These are phyloP conservation scores for Latheticus oryzae DNA, from an alignment of 2,888 invertebrate genomes.

Conservation along the genomic window DNA sequence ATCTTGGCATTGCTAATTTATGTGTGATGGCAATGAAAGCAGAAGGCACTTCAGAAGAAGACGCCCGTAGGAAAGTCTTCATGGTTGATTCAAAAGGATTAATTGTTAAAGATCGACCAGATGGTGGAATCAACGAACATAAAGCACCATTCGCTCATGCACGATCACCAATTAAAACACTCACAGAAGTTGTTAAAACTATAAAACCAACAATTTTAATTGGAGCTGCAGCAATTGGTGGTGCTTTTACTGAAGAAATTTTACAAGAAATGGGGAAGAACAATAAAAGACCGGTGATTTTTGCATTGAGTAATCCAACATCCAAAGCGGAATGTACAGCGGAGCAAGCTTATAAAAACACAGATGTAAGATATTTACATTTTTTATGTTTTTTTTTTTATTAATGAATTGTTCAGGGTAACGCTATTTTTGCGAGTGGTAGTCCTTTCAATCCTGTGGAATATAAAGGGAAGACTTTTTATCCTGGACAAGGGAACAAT, in stretches of 20 bases:
- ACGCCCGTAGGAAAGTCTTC: constrained; percentile 88
- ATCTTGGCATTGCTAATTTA: constrained; percentile 87
- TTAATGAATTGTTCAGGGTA: no score
- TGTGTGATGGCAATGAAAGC: constrained; percentile 92
- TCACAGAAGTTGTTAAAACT: constrained; percentile 82
- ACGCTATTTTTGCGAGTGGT: constrained; percentile 94
- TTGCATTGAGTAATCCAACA: constrained; percentile 98
- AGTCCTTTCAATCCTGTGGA: constrained; percentile 93
- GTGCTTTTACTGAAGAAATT: constrained; percentile 92
- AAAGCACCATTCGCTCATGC: constrained; percentile 86
- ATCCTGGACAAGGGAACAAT: constrained; percentile 98
- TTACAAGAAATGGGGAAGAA: constrained; percentile 85
- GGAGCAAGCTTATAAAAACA: constrained; percentile 91
- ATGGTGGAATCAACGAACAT: constrained; percentile 83
- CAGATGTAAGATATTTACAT: constrained; percentile 72
- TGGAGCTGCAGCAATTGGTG: constrained; percentile 93
- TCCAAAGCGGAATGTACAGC: constrained; percentile 99
- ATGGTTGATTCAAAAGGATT: constrained; percentile 97
- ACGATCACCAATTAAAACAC: constrained; percentile 78
- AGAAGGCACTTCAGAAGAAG: constrained; percentile 79
- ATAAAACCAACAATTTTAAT: constrained; percentile 92
- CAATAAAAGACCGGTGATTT: constrained; percentile 91
- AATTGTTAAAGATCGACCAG: constrained; percentile 87
- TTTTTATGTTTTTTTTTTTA: constrained; percentile 11
- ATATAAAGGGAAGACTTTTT: constrained; percentile 80